A percentile compares a stretch with the other conserved stretches of the same genome.
Conservation (phyloP, 2,113 vertebrate species). For the Loxodonta africana region DNA sequence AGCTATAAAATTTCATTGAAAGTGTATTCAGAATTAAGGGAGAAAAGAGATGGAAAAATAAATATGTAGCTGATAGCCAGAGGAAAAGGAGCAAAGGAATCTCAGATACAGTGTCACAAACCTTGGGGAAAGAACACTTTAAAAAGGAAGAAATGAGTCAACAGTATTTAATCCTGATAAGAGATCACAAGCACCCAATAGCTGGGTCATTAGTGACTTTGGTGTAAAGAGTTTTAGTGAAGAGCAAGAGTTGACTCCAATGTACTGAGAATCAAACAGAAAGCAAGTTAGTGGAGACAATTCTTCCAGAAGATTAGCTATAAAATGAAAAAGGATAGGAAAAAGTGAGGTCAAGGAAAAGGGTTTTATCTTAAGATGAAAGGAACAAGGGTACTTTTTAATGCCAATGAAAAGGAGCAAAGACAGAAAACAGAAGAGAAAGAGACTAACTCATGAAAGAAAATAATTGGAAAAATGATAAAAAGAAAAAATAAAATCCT, state of each 20-base stretch:
- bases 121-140: not conserved
- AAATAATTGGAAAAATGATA: not conserved
- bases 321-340: not conserved
- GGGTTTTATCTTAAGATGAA: not conserved
- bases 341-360: not conserved
- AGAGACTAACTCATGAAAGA: constrained; percentile 15
- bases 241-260: not conserved
- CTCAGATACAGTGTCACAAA: not conserved
- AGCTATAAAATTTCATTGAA: not conserved
- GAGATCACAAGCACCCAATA: not conserved
- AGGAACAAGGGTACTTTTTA: not conserved
- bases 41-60: not conserved
- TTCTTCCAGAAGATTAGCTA: not conserved
- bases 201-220: not conserved
- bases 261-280: not conserved
- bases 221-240: not conserved
- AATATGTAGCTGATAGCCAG: not conserved
- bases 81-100: not conserved
- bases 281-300: not conserved
- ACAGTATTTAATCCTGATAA: not conserved
- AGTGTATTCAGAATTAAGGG: not conserved
- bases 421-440: not conserved
- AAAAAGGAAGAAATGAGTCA: not conserved
- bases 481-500: not conserved
- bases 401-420: not conserved